Percentiles rank a stretch among this genome's conserved stretches.
Conservation (phyloP, 2,888 invertebrate species). For the Eristalinus aeneus region DNA sequence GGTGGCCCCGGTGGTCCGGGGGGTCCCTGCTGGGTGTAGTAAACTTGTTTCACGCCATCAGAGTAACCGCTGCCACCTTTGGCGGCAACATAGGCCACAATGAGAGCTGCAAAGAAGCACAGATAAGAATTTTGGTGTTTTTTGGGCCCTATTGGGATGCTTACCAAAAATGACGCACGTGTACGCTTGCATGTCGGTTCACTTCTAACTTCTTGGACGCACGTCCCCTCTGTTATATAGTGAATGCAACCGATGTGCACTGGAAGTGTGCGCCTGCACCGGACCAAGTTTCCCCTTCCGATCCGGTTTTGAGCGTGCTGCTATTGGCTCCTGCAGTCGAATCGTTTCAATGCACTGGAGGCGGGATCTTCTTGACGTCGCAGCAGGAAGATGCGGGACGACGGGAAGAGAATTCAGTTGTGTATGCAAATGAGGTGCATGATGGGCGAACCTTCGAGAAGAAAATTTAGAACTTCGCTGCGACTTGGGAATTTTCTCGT, state of each 20-base stretch:
- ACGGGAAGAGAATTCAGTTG: background rate
- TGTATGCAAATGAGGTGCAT: background rate
- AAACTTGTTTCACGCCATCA: constrained; percentile 39
- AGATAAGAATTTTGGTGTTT: background rate
- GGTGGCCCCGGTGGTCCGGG: constrained; percentile 72
- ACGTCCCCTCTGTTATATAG: constrained; percentile 34
- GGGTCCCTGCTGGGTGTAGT: constrained; percentile 72
- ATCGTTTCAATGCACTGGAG: background rate
- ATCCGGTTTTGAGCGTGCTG: background rate
- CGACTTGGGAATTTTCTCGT: background rate
- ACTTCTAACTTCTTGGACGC: constrained; percentile 10
- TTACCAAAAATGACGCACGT: constrained; percentile 45
- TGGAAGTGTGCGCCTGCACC: background rate
- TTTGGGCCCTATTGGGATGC: background rate
- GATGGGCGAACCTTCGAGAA: background rate
- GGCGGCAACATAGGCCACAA: constrained; percentile 29
- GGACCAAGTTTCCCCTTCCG: background rate
- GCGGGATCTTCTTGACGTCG: background rate
- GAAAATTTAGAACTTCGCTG: background rate
- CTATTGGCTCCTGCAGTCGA: background rate
- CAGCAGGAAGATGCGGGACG: background rate
- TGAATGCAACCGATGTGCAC: constrained; percentile 16
- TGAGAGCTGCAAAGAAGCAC: background rate
- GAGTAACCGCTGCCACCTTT: background rate
- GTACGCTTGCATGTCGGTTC: constrained; percentile 43